Conservation (phyloP, 2,888 invertebrate genomes). For the Pyrocoelia pectoralis region DNA sequence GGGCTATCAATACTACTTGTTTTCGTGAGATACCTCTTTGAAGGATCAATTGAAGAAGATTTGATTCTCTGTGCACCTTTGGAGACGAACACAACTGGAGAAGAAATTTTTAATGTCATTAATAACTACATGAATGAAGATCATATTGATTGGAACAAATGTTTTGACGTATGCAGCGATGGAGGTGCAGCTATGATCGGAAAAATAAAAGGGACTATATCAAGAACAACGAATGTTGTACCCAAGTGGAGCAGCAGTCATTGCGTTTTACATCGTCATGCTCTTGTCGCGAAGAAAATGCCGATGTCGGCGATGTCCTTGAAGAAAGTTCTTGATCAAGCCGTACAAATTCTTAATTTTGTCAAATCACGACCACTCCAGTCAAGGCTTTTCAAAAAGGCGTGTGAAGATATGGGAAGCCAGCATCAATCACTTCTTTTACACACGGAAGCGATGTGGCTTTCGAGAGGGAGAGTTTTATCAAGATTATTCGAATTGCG, state of each 20-base stretch:
- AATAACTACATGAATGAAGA: slow-evolving; percentile 26
- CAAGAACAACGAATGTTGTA: background rate
- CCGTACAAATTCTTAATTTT: background rate
- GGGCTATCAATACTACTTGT: slow-evolving; percentile 35
- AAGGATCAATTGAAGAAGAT: slow-evolving; percentile 31
- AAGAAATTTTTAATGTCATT: slow-evolving; percentile 28
- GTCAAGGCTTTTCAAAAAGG: background rate
- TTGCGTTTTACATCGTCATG: background rate
- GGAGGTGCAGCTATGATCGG: background rate
- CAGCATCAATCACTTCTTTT: background rate
- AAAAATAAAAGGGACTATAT: background rate
- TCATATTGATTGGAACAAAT: slow-evolving; percentile 32
- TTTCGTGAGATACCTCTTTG: slow-evolving; percentile 35
- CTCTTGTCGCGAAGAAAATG: background rate
- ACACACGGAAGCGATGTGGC: background rate
- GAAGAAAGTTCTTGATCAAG: background rate
- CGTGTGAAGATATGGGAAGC: background rate
- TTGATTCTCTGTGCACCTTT: slow-evolving; percentile 31
- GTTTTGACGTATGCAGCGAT: slow-evolving; percentile 19
- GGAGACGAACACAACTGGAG: slow-evolving; percentile 28
- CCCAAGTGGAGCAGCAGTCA: background rate
- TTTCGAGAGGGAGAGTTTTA: background rate
- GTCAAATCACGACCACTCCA: background rate
- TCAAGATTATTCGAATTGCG: slow-evolving; percentile 3
- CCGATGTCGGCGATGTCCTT: background rate